A percentile compares a stretch with the other conserved stretches of the same genome.
These are phyloP conservation scores for Orius insidiosus DNA, from an alignment of 1,140 invertebrate genomes.

Conservation along the genomic window DNA sequence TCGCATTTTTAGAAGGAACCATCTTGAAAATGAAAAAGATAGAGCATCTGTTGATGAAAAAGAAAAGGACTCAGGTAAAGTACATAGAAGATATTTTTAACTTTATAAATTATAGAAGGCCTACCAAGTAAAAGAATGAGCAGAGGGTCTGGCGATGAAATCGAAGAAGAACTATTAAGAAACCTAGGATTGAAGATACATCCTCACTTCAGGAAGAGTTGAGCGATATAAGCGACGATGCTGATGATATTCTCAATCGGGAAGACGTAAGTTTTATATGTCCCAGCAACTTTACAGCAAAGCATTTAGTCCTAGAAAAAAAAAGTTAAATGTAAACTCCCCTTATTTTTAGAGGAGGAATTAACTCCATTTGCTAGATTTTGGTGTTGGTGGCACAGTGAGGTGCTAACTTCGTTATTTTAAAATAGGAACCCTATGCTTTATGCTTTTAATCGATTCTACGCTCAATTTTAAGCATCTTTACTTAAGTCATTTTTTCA, in stretches of 20 bases:
- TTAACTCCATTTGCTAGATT: too few relatives aligned
- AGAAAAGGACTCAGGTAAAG: slow-evolving; percentile 1
- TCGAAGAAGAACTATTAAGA: slow-evolving; percentile 12
- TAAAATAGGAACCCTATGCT: too few relatives aligned
- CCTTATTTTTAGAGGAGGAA: too few relatives aligned
- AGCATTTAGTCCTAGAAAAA: too few relatives aligned
- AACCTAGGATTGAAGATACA: slow-evolving; percentile 15
- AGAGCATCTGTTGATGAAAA: slow-evolving; percentile 28
- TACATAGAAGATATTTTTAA: neutral
- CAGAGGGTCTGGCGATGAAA: slow-evolving; percentile 6
- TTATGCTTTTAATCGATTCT: too few relatives aligned
- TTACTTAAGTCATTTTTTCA: too few relatives aligned
- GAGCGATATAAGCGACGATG: slow-evolving; percentile 73
- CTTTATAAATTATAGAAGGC: too few relatives aligned
- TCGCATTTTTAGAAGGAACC: slow-evolving; percentile 5
- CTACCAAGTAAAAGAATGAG: slow-evolving; percentile 1
- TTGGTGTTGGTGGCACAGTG: too few relatives aligned
- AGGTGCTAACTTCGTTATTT: too few relatives aligned
- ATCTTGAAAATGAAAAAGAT: slow-evolving; percentile 20
- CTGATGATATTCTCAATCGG: slow-evolving; percentile 65
- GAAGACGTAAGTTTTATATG: slow-evolving; percentile 38
- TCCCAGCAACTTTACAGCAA: too few relatives aligned
- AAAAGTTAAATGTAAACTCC: too few relatives aligned
- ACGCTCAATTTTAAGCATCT: too few relatives aligned
- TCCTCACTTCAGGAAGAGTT: slow-evolving; percentile 40